Conservation (phyloP, 2,113 vertebrate species). For the Hippocampus barbouri region DNA sequence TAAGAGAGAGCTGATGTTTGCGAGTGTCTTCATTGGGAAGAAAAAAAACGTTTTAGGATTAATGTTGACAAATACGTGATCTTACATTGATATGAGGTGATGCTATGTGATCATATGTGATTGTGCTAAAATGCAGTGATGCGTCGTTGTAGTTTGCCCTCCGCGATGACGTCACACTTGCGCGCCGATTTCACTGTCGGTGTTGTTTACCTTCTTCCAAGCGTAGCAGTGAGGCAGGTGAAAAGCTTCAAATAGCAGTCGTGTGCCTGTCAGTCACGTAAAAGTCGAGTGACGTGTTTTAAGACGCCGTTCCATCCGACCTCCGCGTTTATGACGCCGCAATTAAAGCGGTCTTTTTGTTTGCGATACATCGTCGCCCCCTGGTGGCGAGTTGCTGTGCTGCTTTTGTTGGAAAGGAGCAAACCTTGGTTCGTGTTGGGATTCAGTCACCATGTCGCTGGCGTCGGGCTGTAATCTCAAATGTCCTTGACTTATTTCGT, state of each 20-base stretch:
- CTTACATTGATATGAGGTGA: too few species aligned
- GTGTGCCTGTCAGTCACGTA: not conserved
- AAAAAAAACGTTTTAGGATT: too few species aligned
- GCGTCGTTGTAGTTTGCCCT: not conserved
- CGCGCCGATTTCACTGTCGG: too few species aligned
- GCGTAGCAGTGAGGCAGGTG: not conserved
- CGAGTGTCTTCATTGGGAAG: too few species aligned
- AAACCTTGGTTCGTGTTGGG: not conserved
- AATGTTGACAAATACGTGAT: too few species aligned
- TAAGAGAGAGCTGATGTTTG: too few species aligned
- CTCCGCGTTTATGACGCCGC: not conserved
- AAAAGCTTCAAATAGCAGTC: not conserved
- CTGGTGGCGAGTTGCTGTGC: not conserved
- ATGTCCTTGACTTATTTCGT: too few species aligned
- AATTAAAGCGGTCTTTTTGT: not conserved
- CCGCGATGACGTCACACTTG: not conserved
- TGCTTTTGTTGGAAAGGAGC: not conserved
- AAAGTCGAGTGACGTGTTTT: not conserved
- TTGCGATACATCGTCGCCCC: not conserved
- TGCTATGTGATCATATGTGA: too few species aligned
- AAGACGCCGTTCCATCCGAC: too few species aligned
- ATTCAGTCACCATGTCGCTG: not conserved
- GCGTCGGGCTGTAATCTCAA: too few species aligned
- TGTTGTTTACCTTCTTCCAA: not conserved
- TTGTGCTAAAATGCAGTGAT: too few species aligned